A percentile compares a stretch with the other conserved stretches of the same genome.
Evolutionary conservation across 2,888 invertebrate species (phyloP).

Genomic region (Hypsopygia costalis): DNA sequence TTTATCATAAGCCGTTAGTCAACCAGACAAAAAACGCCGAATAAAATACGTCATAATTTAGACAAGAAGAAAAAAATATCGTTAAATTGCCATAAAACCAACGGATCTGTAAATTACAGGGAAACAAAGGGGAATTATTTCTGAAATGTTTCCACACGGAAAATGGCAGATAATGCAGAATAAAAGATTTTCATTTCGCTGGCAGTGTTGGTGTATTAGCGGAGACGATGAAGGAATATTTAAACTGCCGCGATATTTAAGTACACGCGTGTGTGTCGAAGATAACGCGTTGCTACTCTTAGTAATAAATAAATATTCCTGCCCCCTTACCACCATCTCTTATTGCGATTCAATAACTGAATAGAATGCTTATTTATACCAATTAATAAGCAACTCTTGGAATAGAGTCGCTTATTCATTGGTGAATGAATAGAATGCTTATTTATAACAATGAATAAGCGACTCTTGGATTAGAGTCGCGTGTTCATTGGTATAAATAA

Average conservation of each 20-base stretch:
- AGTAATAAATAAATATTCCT: too few species aligned
- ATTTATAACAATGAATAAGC: too few species aligned
- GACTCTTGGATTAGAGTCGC: too few species aligned
- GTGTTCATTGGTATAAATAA: too few species aligned
- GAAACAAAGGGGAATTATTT: not conserved
- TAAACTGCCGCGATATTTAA: not conserved
- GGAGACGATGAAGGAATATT: not conserved
- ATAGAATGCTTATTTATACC: too few species aligned
- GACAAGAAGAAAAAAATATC: not conserved
- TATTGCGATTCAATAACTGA: too few species aligned
- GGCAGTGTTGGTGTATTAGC: not conserved
- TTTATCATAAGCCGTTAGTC: not conserved
- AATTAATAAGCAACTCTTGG: too few species aligned
- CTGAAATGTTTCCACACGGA: not conserved
- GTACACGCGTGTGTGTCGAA: not conserved
- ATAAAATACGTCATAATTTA: not conserved
- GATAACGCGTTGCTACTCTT: too few species aligned
- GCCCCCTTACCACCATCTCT: too few species aligned
- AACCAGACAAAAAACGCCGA: not conserved
- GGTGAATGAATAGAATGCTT: too few species aligned
- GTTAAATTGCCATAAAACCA: not conserved
- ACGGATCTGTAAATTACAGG: not conserved
- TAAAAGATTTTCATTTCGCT: slow-evolving; percentile 1
- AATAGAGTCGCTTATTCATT: too few species aligned
- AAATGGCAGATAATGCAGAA: slow-evolving; percentile 1